A percentile compares a stretch with the other conserved stretches of the same genome.
Conservation (phyloP, 2,113 vertebrate species). For the Chunga burmeisteri region DNA sequence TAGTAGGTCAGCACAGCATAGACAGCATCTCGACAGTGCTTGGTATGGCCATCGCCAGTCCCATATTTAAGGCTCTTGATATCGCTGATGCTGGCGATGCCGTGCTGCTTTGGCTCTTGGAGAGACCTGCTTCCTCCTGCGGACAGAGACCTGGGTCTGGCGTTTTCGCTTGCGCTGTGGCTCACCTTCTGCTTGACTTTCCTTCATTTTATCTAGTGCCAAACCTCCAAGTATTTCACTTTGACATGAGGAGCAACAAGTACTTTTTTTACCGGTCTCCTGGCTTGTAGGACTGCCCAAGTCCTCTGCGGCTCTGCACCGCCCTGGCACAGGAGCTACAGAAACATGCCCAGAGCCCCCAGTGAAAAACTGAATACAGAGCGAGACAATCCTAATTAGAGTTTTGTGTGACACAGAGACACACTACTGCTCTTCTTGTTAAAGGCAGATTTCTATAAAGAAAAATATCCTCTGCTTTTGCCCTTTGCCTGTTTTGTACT, state of each 20-base stretch:
- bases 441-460: background rate
- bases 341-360: background rate
- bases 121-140: background rate
- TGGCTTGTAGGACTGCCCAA: background rate
- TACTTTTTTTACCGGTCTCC: background rate
- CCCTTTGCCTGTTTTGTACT: background rate
- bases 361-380: background rate
- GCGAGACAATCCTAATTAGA: background rate
- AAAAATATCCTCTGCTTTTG: background rate
- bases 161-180: background rate
- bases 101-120: background rate
- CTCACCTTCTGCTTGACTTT: background rate
- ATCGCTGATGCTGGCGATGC: background rate
- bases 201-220: background rate
- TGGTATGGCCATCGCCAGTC: accelerated
- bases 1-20: accelerated
- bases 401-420: background rate
- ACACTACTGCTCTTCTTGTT: background rate
- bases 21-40: background rate
- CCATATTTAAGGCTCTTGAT: background rate
- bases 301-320: background rate
- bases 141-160: background rate
- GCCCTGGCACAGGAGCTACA: background rate
- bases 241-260: background rate
- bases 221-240: background rate